A percentile compares a stretch with the other conserved stretches of the same genome.
phyloP scores from a whole-genome alignment of 2,113 vertebrate species.

The Sprattus sprattus region DNA sequence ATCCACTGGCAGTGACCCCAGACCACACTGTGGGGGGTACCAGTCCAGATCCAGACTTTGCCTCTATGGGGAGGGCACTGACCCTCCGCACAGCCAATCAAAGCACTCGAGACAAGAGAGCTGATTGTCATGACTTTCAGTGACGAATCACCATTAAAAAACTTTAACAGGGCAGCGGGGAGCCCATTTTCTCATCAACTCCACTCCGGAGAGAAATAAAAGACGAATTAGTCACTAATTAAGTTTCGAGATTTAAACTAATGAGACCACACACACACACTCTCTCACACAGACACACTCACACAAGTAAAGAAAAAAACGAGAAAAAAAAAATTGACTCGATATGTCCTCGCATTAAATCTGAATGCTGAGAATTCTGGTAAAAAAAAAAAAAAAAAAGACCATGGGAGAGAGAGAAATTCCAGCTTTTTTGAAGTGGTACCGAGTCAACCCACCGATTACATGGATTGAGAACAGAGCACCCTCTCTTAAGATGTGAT shows the following conservation, averaged over 20 bases:
- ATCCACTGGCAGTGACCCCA: not conserved
- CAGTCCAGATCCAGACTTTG: not conserved
- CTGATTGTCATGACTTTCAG: slow-evolving; percentile 54
- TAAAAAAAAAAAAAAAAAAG: not conserved
- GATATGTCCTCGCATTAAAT: slow-evolving; percentile 15
- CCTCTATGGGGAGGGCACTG: not conserved
- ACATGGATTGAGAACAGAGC: not conserved
- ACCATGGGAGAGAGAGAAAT: not conserved
- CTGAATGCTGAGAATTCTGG: not conserved
- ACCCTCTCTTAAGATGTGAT: not conserved
- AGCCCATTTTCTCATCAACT: slow-evolving; percentile 63
- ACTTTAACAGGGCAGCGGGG: slow-evolving; percentile 61
- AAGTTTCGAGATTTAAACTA: slow-evolving; percentile 59
- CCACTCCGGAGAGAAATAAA: slow-evolving; percentile 63
- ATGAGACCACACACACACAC: slow-evolving; percentile 54
- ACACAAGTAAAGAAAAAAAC: not conserved
- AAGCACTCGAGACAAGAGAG: slow-evolving; percentile 51
- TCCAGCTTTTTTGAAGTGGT: not conserved
- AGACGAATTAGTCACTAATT: slow-evolving; percentile 69
- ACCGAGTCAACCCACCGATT: slow-evolving; percentile 20
- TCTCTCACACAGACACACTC: not conserved
- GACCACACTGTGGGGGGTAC: not conserved
- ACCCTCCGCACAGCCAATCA: slow-evolving; percentile 47
- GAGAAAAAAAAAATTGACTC: slow-evolving; percentile 21
- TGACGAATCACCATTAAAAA: slow-evolving; percentile 61